Conservation (phyloP, 2,113 vertebrate genomes). For the Melanerpes aurifrons region DNA sequence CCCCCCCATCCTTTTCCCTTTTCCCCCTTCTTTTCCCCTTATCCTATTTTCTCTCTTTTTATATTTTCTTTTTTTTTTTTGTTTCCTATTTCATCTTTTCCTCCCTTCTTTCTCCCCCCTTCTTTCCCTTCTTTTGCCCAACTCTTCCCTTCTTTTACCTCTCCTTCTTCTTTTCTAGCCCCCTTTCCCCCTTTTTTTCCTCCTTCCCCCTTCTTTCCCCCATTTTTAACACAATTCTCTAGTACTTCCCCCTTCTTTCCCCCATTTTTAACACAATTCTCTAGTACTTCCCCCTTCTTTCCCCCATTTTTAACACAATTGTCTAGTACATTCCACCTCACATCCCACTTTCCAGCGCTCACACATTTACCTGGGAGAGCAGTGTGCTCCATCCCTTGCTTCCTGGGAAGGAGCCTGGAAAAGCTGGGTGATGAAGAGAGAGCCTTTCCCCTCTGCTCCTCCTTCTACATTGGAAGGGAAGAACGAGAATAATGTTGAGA, state of each 20-base stretch:
- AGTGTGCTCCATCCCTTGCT: neutral
- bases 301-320: neutral
- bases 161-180: too few species aligned
- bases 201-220: too few species aligned
- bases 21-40: too few species aligned
- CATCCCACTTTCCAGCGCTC: neutral
- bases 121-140: accelerated
- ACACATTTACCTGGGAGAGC: slow-evolving; percentile 15
- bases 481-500: neutral
- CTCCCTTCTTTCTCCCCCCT: too few species aligned
- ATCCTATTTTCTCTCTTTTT: too few species aligned
- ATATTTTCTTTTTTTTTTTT: too few species aligned
- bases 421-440: neutral
- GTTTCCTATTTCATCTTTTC: too few species aligned
- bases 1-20: too few species aligned
- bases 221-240: too few species aligned
- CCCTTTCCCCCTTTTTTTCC: too few species aligned
- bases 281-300: neutral
- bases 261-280: neutral
- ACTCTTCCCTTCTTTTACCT: neutral
- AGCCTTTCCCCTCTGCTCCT: neutral
- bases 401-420: slow-evolving; percentile 36
- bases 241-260: too few species aligned
- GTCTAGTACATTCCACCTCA: neutral
- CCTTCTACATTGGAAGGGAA: neutral